phyloP scores from a whole-genome alignment of 2,113 vertebrate genomes.

The Seriola aureovittata region DNA sequence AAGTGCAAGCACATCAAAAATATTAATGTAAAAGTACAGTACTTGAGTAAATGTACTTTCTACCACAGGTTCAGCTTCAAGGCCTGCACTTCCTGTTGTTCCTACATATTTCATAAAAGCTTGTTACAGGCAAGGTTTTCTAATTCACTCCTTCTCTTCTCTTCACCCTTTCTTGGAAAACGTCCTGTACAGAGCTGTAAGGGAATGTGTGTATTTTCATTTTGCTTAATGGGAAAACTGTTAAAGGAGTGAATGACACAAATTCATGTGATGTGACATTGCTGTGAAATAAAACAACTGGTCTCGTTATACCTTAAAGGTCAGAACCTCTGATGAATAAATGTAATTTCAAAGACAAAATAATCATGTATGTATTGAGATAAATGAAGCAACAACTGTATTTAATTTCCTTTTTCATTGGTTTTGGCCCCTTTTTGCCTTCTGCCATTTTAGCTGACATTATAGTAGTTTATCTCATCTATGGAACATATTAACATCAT shows the following conservation, averaged over 20 bases:
- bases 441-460: constrained; percentile 33
- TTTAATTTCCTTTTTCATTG: constrained; percentile 22
- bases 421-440: not conserved
- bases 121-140: not conserved
- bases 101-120: not conserved
- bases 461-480: constrained; percentile 46
- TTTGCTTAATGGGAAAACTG: not conserved
- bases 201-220: not conserved
- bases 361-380: not conserved
- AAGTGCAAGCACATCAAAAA: no score
- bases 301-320: not conserved
- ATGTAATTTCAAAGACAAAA: constrained; percentile 1
- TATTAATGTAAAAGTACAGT: no score
- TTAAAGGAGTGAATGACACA: not conserved
- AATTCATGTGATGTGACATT: not conserved
- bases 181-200: not conserved
- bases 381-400: constrained; percentile 11
- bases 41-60: not conserved
- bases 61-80: not conserved
- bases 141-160: not conserved
- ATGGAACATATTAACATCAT: constrained; percentile 49
- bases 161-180: no score
- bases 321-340: constrained; percentile 1
- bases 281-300: not conserved
- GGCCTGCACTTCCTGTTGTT: not conserved